A percentile compares a stretch with the other conserved stretches of the same genome.
These are phyloP conservation scores for Chelonus formosanus DNA, from an alignment of 2,888 invertebrate genomes.

Conservation along the genomic window DNA sequence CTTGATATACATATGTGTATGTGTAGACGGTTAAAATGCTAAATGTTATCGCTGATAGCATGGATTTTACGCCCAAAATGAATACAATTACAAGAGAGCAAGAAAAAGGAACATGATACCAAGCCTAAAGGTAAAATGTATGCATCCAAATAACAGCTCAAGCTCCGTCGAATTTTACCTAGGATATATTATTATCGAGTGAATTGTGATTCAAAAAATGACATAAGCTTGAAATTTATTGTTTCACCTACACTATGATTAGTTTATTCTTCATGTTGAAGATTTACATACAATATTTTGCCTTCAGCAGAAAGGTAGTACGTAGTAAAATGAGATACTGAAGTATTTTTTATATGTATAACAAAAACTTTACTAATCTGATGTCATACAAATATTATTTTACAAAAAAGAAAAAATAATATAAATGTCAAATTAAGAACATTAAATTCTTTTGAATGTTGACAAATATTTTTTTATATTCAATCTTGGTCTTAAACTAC, in stretches of 20 bases:
- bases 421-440: too few relatives aligned
- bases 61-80: background rate
- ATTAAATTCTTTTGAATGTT: too few relatives aligned
- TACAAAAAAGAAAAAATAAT: too few relatives aligned
- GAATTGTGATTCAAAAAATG: conserved; percentile 61
- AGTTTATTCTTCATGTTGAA: conserved; percentile 52
- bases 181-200: conserved; percentile 60
- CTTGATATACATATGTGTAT: too few relatives aligned
- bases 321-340: too few relatives aligned
- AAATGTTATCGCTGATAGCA: background rate
- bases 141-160: conserved; percentile 60
- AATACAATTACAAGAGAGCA: background rate
- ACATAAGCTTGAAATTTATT: conserved; percentile 59
- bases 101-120: conserved; percentile 48
- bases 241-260: conserved; percentile 58
- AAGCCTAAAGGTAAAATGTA: conserved; percentile 52
- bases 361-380: too few relatives aligned
- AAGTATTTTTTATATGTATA: too few relatives aligned
- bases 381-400: too few relatives aligned
- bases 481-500: too few relatives aligned
- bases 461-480: too few relatives aligned
- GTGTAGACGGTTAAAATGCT: conserved; percentile 8
- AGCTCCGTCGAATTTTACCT: conserved; percentile 43
- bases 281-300: conserved; percentile 46
- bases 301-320: too few relatives aligned